Percentiles rank a stretch among this genome's conserved stretches.
Evolutionary conservation across 30 jellyfish, hydroid and myxozoan genomes (phyloP).

Genomic region (Mastigias papua): DNA sequence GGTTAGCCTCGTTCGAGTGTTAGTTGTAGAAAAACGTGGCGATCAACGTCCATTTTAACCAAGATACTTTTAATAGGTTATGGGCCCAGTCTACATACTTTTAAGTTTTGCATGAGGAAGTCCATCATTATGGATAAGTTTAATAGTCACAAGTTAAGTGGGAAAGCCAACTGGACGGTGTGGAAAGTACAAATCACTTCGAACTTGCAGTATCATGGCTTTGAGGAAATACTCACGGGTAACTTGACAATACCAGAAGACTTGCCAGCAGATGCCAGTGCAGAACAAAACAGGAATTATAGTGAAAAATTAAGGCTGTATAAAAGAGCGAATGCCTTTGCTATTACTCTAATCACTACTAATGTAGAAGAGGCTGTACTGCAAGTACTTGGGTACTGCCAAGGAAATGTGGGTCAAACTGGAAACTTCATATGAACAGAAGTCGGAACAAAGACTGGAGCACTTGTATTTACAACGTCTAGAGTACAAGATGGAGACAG

Average conservation of each 20-base stretch:
- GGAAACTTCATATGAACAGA: conserved; percentile 58
- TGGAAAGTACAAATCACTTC: conserved; percentile 40
- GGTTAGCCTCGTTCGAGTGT: too few species aligned
- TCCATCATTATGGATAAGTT: conserved; percentile 49
- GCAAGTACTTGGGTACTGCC: conserved; percentile 50
- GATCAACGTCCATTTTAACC: too few species aligned
- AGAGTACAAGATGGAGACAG: conserved; percentile 62
- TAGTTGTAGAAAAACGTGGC: too few species aligned
- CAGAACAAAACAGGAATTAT: conserved; percentile 26
- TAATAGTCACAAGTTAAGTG: conserved; percentile 44
- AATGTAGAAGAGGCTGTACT: conserved; percentile 46
- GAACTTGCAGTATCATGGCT: conserved; percentile 52
- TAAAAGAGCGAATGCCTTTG: conserved; percentile 51
- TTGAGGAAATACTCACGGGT: conserved; percentile 56
- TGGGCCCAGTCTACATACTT: too few species aligned
- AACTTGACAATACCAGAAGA: conserved; percentile 36
- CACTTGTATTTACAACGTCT: conserved; percentile 56
- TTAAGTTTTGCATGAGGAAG: too few species aligned
- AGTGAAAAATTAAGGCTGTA: conserved; percentile 42
- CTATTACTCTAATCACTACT: conserved; percentile 50
- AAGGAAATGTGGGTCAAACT: conserved; percentile 68
- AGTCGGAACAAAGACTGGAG: conserved; percentile 62
- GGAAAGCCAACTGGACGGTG: conserved; percentile 57
- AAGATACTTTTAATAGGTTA: too few species aligned
- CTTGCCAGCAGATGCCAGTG: conserved; percentile 51